These are phyloP conservation scores for Aporophyla lueneburgensis DNA, from an alignment of 2,888 invertebrate genomes.

Conservation along the genomic window DNA sequence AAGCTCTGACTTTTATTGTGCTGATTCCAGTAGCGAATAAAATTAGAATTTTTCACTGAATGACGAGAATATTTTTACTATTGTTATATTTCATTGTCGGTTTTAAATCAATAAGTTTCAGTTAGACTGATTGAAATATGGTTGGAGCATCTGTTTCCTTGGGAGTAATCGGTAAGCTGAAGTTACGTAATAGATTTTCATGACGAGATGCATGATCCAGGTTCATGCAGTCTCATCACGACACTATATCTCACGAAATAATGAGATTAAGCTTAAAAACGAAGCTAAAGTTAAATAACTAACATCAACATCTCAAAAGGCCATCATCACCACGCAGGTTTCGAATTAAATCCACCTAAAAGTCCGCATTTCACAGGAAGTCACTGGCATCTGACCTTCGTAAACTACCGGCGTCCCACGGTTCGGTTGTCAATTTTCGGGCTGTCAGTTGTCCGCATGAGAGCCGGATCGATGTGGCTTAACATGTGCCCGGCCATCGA, in stretches of 20 bases:
- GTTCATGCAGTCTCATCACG: not conserved
- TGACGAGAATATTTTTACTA: slow-evolving; percentile 6
- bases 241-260: not conserved
- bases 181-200: not conserved
- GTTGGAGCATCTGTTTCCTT: not conserved
- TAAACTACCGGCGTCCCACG: slow-evolving; percentile 38
- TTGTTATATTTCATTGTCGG: not conserved
- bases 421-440: slow-evolving; percentile 42
- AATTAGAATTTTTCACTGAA: slow-evolving; percentile 10
- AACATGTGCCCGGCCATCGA: slow-evolving; percentile 24
- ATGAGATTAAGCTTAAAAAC: no score
- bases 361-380: slow-evolving; percentile 17
- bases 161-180: not conserved
- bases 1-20: slow-evolving; percentile 46
- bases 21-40: slow-evolving; percentile 13
- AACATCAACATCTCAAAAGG: not conserved
- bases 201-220: slow-evolving; percentile 1
- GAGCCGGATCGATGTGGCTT: slow-evolving; percentile 37
- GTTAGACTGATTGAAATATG: not conserved
- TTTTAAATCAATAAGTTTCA: slow-evolving; percentile 6
- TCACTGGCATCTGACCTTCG: slow-evolving; percentile 44
- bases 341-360: slow-evolving; percentile 6
- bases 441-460: slow-evolving; percentile 34
- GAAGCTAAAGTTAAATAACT: not conserved
- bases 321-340: not conserved